Percentiles rank a stretch among this genome's conserved stretches.
These are phyloP conservation scores for Ceratina australensis DNA, from an alignment of 1,140 invertebrate genomes.

Conservation along the genomic window DNA sequence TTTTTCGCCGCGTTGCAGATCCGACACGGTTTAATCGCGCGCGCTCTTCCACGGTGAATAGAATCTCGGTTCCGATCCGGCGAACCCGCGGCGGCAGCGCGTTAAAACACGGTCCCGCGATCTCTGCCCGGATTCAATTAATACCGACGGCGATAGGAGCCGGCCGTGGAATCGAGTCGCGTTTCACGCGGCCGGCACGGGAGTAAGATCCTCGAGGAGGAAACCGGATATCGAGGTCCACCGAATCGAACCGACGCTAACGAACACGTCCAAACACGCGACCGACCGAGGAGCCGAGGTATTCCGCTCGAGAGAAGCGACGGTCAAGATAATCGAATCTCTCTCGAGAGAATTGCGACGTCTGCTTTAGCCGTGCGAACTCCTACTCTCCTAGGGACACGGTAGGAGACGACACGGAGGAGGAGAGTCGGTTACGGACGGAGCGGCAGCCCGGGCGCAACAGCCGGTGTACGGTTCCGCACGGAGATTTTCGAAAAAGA, in stretches of 20 bases:
- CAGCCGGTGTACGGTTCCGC: constrained; percentile 10
- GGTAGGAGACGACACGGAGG: too few species aligned
- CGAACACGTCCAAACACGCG: constrained; percentile 17
- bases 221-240: constrained; percentile 10
- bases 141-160: too few species aligned
- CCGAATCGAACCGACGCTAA: constrained; percentile 5
- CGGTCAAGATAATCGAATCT: constrained; percentile 24
- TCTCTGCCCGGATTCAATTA: background rate
- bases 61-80: constrained; percentile 2
- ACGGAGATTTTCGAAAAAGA: background rate
- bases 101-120: background rate
- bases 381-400: too few species aligned
- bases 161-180: background rate
- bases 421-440: background rate
- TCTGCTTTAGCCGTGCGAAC: background rate
- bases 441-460: background rate
- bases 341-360: constrained; percentile 13
- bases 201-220: background rate
- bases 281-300: background rate
- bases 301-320: constrained; percentile 3
- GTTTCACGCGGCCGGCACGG: background rate
- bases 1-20: constrained; percentile 21
- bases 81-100: background rate
- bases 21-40: constrained; percentile 15
- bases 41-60: background rate